A percentile compares a stretch with the other conserved stretches of the same genome.
Evolutionary conservation across 1,140 invertebrate genomes (phyloP).

Genomic region (Pseudobourletiella spinata): DNA sequence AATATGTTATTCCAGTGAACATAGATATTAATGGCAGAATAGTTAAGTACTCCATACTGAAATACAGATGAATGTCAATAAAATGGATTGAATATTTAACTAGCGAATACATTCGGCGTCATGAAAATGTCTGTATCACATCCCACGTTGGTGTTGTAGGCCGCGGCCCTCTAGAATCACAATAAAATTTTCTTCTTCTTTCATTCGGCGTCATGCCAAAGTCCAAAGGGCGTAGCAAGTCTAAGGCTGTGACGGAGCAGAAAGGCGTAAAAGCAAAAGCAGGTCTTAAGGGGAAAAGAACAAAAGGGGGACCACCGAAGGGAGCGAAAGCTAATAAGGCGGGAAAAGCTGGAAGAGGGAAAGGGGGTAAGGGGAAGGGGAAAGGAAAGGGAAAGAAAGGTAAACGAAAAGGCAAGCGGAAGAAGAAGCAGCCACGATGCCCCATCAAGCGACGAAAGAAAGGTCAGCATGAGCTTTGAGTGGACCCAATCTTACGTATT

Average conservation of each 20-base stretch:
- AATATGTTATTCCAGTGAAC: too few species aligned
- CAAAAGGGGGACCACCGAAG: background rate
- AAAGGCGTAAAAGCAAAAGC: background rate
- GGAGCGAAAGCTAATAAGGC: background rate
- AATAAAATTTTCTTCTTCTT: too few species aligned
- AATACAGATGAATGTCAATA: too few species aligned
- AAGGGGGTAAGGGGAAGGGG: background rate
- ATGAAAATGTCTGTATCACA: too few species aligned
- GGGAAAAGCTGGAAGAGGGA: background rate
- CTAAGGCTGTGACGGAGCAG: background rate
- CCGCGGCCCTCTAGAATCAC: too few species aligned
- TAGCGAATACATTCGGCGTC: too few species aligned
- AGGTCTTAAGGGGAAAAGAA: background rate
- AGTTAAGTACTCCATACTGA: too few species aligned
- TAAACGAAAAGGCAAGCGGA: conserved; percentile 25
- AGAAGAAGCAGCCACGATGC: conserved; percentile 28
- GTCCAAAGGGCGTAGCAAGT: too few species aligned
- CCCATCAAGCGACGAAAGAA: conserved; percentile 33
- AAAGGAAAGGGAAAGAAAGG: conserved; percentile 14
- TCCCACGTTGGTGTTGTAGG: too few species aligned
- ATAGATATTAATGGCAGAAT: too few species aligned
- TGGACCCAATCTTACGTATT: background rate
- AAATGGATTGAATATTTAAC: too few species aligned
- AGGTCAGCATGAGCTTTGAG: background rate
- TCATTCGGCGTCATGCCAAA: too few species aligned